Percentiles rank a stretch among this genome's conserved stretches.
These are phyloP conservation scores for Pongo pygmaeus DNA, from an alignment of 2,113 vertebrate species.

Conservation along the genomic window DNA sequence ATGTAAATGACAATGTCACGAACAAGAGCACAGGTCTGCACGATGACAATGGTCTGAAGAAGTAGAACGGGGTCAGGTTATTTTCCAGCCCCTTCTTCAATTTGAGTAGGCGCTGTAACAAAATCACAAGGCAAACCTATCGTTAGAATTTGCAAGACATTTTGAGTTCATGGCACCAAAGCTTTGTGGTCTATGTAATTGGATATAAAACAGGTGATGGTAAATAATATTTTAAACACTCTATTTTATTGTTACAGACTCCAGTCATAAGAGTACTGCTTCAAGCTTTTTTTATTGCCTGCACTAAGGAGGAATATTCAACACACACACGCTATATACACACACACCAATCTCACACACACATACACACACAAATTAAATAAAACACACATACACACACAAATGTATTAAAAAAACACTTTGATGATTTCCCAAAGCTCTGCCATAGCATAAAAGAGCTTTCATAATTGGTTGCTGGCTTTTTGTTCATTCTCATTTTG, in stretches of 20 bases:
- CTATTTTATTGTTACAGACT: not conserved
- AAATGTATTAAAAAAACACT: not conserved
- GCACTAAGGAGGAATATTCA: not conserved
- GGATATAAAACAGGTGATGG: not conserved
- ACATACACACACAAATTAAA: no score
- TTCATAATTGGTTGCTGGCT: not conserved
- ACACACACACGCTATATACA: not conserved
- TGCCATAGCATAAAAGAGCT: not conserved
- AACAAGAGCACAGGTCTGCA: not conserved
- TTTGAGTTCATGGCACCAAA: not conserved
- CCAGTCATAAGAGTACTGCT: not conserved
- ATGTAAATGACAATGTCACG: not conserved
- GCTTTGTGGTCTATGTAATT: conserved; percentile 3
- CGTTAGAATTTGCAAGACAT: not conserved
- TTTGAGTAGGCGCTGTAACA: not conserved
- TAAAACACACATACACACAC: no score
- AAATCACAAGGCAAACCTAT: not conserved
- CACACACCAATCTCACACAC: not conserved
- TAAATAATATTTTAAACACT: conserved; percentile 10
- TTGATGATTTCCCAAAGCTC: not conserved
- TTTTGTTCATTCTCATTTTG: not conserved
- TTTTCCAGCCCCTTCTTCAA: not conserved
- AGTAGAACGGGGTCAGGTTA: fast-evolving
- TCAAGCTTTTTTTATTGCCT: not conserved
- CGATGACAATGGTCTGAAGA: fast-evolving